phyloP scores from a whole-genome alignment of 2,113 vertebrate species.

The Neotragus moschatus region DNA sequence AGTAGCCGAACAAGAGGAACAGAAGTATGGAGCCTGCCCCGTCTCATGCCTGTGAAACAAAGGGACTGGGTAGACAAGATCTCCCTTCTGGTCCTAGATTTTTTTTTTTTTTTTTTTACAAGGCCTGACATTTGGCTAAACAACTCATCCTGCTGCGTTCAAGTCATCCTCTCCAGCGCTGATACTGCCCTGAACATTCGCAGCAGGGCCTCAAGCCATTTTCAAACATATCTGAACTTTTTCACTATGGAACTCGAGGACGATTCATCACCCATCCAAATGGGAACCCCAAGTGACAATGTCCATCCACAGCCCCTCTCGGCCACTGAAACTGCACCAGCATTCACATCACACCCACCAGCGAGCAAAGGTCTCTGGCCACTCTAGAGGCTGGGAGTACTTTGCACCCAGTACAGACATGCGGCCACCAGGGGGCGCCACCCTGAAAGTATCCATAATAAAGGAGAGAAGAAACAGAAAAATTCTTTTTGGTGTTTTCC shows the following conservation, averaged over 20 bases:
- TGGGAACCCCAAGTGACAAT: neutral
- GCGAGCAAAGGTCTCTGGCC: neutral
- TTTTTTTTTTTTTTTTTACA: neutral
- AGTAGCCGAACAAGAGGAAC: neutral
- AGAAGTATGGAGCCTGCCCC: neutral
- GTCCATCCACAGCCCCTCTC: neutral
- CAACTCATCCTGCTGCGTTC: neutral
- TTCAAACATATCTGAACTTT: slow-evolving; percentile 10
- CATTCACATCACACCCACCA: neutral
- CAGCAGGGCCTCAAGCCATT: neutral
- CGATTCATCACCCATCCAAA: neutral
- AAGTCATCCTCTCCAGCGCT: neutral
- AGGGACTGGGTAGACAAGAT: neutral
- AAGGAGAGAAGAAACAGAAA: slow-evolving; percentile 11
- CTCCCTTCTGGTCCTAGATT: neutral
- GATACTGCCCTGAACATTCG: neutral
- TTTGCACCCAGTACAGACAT: neutral
- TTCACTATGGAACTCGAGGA: neutral
- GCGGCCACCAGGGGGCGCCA: slow-evolving; percentile 57
- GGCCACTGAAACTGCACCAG: neutral
- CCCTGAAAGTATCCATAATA: neutral
- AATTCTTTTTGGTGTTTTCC: slow-evolving; percentile 54
- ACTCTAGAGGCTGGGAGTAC: neutral
- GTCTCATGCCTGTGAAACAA: neutral
- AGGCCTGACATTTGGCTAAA: neutral